Percentiles rank a stretch among this genome's conserved stretches.
Evolutionary conservation across 2,113 vertebrate genomes (phyloP).

Genomic region (Psittacula cyanocephala): DNA sequence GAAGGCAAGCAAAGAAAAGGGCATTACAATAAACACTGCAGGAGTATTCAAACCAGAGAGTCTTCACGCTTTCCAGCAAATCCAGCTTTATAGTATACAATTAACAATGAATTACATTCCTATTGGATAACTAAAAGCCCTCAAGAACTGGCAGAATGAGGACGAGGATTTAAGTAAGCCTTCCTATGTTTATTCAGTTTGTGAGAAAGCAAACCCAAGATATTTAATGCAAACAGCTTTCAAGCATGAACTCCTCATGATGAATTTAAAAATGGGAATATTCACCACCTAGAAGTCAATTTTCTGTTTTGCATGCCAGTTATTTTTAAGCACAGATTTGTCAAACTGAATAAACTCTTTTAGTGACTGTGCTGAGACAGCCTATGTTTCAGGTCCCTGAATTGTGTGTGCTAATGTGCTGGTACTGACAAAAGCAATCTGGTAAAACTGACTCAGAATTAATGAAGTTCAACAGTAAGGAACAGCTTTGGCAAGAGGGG

Average conservation of each 20-base stretch:
- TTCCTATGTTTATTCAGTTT: not conserved
- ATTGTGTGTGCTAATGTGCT: not conserved
- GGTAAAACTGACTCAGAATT: not conserved
- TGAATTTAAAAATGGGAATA: not conserved
- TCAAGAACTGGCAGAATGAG: not conserved
- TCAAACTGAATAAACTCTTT: not conserved
- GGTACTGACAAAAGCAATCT: not conserved
- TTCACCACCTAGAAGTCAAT: not conserved
- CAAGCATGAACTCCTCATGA: not conserved
- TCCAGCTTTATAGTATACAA: not conserved
- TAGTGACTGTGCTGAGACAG: not conserved
- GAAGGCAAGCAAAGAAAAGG: not conserved
- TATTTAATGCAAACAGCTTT: not conserved
- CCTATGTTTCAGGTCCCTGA: not conserved
- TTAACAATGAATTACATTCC: slow-evolving; percentile 7
- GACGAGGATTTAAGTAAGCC: slow-evolving; percentile 16
- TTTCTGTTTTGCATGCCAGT: not conserved
- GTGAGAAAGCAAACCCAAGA: not conserved
- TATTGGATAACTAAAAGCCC: not conserved
- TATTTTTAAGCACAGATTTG: not conserved
- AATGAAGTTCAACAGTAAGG: not conserved
- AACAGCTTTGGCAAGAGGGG: not conserved
- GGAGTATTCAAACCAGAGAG: not conserved
- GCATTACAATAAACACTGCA: not conserved
- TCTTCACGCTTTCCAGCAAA: not conserved